Evolutionary conservation across 1,140 invertebrate species (phyloP).

Genomic region (Drosophila ficusphila): DNA sequence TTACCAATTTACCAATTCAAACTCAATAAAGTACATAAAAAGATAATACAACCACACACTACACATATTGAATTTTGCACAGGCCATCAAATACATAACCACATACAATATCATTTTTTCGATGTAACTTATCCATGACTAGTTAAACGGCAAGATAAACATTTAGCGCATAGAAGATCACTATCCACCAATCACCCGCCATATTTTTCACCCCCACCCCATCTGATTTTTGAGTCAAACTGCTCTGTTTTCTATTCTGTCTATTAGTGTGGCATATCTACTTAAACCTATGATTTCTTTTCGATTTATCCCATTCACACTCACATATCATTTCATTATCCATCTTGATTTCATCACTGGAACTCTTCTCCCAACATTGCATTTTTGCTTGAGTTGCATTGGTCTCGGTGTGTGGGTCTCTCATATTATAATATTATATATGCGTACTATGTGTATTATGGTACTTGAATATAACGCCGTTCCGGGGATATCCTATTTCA

Average conservation of each 20-base stretch:
- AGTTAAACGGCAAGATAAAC: conserved; percentile 40
- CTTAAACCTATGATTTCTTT: conserved; percentile 21
- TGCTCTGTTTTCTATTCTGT: conserved; percentile 23
- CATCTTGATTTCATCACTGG: conserved; percentile 23
- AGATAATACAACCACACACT: conserved; percentile 37
- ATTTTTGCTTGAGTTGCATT: conserved; percentile 65
- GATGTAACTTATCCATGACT: conserved; percentile 45
- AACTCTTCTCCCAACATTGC: conserved; percentile 33
- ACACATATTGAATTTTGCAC: conserved; percentile 44
- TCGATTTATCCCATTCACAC: conserved; percentile 8
- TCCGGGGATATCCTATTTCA: neutral
- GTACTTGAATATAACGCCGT: neutral
- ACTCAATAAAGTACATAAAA: conserved; percentile 21
- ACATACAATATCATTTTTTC: conserved; percentile 30
- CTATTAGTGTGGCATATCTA: conserved; percentile 47
- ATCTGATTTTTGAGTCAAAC: conserved; percentile 27
- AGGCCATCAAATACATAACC: conserved; percentile 19
- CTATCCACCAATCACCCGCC: conserved; percentile 12
- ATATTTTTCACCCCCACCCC: neutral
- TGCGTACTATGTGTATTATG: conserved; percentile 3
- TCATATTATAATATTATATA: conserved; percentile 17
- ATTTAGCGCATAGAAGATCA: conserved; percentile 40
- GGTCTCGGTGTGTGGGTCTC: conserved; percentile 26
- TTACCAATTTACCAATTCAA: conserved; percentile 58
- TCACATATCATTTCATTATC: conserved; percentile 22